Conservation (phyloP, 2,888 invertebrate species). For the Empis livida region DNA sequence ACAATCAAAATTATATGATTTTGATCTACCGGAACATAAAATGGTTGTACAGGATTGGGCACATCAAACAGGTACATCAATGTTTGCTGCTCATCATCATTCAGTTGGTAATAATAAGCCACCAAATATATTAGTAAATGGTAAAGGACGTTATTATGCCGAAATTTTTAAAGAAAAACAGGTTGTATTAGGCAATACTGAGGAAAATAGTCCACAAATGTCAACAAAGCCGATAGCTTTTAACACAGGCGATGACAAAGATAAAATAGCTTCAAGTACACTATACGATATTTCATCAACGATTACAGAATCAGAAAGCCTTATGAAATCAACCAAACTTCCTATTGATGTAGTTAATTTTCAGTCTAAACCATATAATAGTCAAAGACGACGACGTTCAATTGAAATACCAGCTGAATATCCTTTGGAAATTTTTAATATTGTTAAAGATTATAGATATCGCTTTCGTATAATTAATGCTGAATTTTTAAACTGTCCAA, state of each 20-base stretch:
- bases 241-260: too few species aligned
- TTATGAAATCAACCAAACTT: not conserved
- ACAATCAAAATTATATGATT: slow-evolving; percentile 58
- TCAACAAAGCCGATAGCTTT: too few species aligned
- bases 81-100: slow-evolving; percentile 78
- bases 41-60: slow-evolving; percentile 75
- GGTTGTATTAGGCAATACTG: slow-evolving; percentile 8
- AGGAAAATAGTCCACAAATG: not conserved
- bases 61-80: slow-evolving; percentile 52
- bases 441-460: slow-evolving; percentile 48
- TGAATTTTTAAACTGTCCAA: slow-evolving; percentile 77
- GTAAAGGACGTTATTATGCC: slow-evolving; percentile 47
- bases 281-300: not conserved
- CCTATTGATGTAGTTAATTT: not conserved
- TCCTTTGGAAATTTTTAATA: slow-evolving; percentile 26
- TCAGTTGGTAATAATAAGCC: slow-evolving; percentile 73
- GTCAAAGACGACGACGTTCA: not conserved
- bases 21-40: slow-evolving; percentile 59
- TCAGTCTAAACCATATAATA: not conserved
- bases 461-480: slow-evolving; percentile 74
- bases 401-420: not conserved
- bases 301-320: too few species aligned
- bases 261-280: not conserved
- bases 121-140: slow-evolving; percentile 67
- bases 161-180: slow-evolving; percentile 21